Evolutionary conservation across 2,888 invertebrate species (phyloP), one percentile per base, ranked within the genome.

Genomic region (Dichetophora obliterata): DNA sequence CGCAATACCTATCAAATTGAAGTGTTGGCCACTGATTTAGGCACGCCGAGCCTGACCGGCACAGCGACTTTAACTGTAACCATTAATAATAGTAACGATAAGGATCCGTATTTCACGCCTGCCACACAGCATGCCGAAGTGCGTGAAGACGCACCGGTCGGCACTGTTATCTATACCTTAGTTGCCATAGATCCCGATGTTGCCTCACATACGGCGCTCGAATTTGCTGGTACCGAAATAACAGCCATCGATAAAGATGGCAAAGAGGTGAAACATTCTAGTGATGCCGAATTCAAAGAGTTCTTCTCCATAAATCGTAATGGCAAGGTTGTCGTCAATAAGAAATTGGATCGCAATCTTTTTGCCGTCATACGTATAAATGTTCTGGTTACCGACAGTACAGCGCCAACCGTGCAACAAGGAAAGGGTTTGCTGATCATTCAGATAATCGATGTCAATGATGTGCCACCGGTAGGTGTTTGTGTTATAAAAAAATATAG

Each of bases 21-120:
- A 88, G 92, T 96, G 19, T 91, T 94, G 76, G 96, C 96, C n/a
- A 91, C 93, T 9, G 96, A 96, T 89, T 91, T 93, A 87, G 95
- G 94, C 91, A 92, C 93, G 5, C 97, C 97, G 1, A 93, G 94
- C 81, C 89, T 94, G 69, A 95, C 95, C 0, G 96, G 96, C 9
- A 95, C 95, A 0, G 92, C 95, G 0, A 94, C 94, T 0, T 89
- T 98, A 1, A 93, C 93, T 52, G 92, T 98, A 6, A 93, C 92
- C 83, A 93, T 98, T 3, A 91, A 94, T 43, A 96, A 98, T 86
- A 95, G 94, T 71, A 98, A 98, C 87, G 96, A 97, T 86, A 97
- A 96, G 87, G 91, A 93, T 77, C 97, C 98, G 0, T 93, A 92
- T 86, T 96, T 97, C 87, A 92, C 92, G 1, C 96, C 97, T 0